Percentiles rank a stretch among this genome's conserved stretches.
Evolutionary conservation across 2,797 vertebrate species (phyloP).

Genomic region (Tragelaphus eurycerus): DNA sequence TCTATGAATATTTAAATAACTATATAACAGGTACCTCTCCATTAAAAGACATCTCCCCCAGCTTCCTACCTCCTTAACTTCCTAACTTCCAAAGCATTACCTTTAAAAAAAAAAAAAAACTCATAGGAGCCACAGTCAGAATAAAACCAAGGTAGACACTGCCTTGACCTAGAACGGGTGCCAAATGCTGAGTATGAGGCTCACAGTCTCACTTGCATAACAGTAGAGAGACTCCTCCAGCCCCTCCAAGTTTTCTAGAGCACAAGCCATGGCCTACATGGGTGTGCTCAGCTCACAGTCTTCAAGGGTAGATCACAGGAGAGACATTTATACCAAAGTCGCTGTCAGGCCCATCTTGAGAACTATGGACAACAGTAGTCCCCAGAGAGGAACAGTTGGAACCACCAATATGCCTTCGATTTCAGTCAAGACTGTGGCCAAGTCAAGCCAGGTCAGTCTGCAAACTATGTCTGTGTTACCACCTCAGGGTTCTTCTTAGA

Average conservation of each 20-base stretch:
- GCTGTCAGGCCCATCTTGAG: background rate
- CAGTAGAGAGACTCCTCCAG: background rate
- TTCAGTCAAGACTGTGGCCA: background rate
- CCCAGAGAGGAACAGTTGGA: background rate
- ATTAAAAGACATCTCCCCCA: background rate
- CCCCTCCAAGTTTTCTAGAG: background rate
- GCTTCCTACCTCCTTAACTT: background rate
- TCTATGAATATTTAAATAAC: background rate
- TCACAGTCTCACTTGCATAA: fast-evolving
- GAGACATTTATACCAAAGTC: background rate
- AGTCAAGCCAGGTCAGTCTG: no score
- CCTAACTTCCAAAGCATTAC: background rate
- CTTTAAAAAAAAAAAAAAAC: background rate
- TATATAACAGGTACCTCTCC: background rate
- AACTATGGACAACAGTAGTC: fast-evolving
- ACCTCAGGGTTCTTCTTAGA: background rate
- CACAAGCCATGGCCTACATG: background rate
- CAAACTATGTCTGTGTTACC: fast-evolving
- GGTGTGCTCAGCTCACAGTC: background rate
- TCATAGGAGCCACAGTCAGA: background rate
- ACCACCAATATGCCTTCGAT: background rate
- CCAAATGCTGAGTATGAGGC: background rate
- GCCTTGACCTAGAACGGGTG: background rate
- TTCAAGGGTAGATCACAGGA: background rate
- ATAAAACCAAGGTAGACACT: background rate